A percentile compares a stretch with the other conserved stretches of the same genome.
These are phyloP conservation scores for Odontothrips loti DNA, from an alignment of 2,888 invertebrate species.

Conservation along the genomic window DNA sequence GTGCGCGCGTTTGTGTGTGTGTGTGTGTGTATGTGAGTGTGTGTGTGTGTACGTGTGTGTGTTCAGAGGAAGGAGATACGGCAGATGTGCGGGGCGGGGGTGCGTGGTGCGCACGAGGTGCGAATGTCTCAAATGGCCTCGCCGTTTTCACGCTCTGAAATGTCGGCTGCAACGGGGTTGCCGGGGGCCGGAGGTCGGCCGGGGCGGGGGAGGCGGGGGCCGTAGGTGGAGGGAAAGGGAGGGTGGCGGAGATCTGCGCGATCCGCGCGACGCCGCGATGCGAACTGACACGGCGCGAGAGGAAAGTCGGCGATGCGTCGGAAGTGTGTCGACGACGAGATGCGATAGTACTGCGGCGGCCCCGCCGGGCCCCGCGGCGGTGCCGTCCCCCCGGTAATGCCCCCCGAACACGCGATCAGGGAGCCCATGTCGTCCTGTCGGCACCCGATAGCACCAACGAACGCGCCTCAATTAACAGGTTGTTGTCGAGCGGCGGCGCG, in stretches of 20 bases:
- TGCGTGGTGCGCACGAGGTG: background rate
- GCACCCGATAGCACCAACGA: too few relatives aligned
- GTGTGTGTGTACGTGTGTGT: too few relatives aligned
- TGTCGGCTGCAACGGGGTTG: background rate
- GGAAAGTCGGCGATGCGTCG: background rate
- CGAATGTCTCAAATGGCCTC: slow-evolving; percentile 17
- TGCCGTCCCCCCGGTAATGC: background rate
- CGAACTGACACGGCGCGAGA: background rate
- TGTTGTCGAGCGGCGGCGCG: too few relatives aligned
- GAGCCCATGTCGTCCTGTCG: too few relatives aligned
- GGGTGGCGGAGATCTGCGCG: background rate
- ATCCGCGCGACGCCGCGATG: background rate
- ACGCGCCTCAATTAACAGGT: too few relatives aligned
- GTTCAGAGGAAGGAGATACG: background rate
- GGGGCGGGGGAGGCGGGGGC: background rate
- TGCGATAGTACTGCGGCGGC: background rate
- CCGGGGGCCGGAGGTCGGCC: background rate
- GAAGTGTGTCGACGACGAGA: background rate
- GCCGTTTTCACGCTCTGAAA: background rate
- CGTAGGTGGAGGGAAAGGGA: background rate
- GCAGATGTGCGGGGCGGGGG: background rate
- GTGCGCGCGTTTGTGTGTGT: background rate
- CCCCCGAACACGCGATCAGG: too few relatives aligned
- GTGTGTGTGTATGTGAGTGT: background rate
- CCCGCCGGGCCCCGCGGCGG: background rate